These are phyloP conservation scores for Pecten maximus DNA, from an alignment of 2,888 invertebrate genomes.

Conservation along the genomic window DNA sequence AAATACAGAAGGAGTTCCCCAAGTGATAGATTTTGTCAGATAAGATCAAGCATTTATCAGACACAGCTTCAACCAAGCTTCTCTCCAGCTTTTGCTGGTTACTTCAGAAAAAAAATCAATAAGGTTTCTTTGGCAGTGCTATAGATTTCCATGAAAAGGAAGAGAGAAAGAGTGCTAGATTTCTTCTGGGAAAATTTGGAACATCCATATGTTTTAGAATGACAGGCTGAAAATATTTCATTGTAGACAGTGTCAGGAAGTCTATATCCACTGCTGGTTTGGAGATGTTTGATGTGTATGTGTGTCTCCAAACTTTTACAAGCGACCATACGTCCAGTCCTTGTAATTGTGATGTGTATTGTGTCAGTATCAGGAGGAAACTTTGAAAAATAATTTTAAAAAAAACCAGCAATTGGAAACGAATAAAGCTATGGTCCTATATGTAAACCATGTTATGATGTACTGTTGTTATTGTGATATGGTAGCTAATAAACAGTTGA, in stretches of 20 bases:
- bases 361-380: no score
- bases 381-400: no score
- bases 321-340: not conserved
- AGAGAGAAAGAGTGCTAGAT: not conserved
- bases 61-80: not conserved
- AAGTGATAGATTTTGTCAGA: conserved; percentile 17
- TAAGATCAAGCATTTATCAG: conserved; percentile 12
- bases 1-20: not conserved
- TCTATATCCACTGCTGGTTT: not conserved
- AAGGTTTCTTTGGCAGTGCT: not conserved
- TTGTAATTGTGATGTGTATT: no score
- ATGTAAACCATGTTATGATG: not conserved
- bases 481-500: not conserved
- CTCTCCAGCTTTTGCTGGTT: not conserved
- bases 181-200: conserved; percentile 22
- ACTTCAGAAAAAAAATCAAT: not conserved
- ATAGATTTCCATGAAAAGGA: conserved; percentile 1
- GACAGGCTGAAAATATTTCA: not conserved
- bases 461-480: not conserved
- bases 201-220: conserved; percentile 12
- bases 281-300: not conserved
- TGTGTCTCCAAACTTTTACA: not conserved
- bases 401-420: not conserved
- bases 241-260: not conserved
- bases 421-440: not conserved